These are phyloP conservation scores for Drosophila suzukii DNA, from an alignment of 1,140 invertebrate species.

Conservation along the genomic window DNA sequence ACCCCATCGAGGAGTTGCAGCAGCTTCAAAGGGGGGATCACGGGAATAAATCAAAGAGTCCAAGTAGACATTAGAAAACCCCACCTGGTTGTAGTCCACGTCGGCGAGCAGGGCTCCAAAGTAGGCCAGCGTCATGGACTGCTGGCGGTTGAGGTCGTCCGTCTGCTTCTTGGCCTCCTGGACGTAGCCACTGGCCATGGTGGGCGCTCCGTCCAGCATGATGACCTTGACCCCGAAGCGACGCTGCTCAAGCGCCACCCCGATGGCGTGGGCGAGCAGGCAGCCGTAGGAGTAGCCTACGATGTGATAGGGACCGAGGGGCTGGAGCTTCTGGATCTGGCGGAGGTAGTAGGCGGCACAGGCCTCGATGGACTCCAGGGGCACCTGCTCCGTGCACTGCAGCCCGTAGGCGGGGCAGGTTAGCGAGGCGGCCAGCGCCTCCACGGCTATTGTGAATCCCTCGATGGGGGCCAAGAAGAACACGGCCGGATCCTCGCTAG, in stretches of 20 bases:
- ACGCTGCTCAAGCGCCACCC: slow-evolving; percentile 90
- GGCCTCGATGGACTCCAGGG: slow-evolving; percentile 89
- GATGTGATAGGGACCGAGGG: slow-evolving; percentile 92
- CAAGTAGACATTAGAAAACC: neutral
- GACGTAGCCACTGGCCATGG: slow-evolving; percentile 93
- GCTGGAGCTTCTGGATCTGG: slow-evolving; percentile 91
- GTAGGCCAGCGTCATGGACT: slow-evolving; percentile 91
- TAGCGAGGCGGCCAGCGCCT: slow-evolving; percentile 88
- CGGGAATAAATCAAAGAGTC: slow-evolving; percentile 7
- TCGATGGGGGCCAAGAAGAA: slow-evolving; percentile 97
- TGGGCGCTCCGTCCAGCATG: slow-evolving; percentile 95
- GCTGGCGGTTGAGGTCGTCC: slow-evolving; percentile 85
- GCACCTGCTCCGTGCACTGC: slow-evolving; percentile 92
- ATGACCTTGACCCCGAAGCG: slow-evolving; percentile 88
- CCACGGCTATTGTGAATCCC: slow-evolving; percentile 91
- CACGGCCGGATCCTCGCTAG: slow-evolving; percentile 85
- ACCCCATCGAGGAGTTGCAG: slow-evolving; percentile 84
- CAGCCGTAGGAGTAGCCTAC: slow-evolving; percentile 98
- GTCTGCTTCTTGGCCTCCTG: slow-evolving; percentile 87
- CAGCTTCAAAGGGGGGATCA: slow-evolving; percentile 24
- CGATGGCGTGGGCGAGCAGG: slow-evolving; percentile 97
- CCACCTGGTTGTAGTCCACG: slow-evolving; percentile 86
- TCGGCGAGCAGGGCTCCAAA: slow-evolving; percentile 93
- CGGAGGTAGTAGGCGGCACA: slow-evolving; percentile 93
- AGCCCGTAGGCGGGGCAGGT: slow-evolving; percentile 94